A percentile compares a stretch with the other conserved stretches of the same genome.
Evolutionary conservation across 2,797 vertebrate genomes (phyloP).

Genomic region (Pantherophis vulpinus): DNA sequence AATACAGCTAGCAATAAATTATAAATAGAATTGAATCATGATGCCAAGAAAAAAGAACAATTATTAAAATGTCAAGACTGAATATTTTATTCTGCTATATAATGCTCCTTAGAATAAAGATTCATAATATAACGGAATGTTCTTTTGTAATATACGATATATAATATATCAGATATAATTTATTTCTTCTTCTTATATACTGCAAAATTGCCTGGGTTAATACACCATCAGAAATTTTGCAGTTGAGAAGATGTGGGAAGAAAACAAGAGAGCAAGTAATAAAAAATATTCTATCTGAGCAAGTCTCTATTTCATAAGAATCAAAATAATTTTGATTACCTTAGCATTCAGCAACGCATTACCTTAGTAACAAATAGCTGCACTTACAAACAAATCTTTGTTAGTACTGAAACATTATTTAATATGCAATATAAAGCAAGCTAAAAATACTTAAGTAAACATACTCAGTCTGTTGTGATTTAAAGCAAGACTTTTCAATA

Average conservation of each 20-base stretch:
- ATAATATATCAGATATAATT: background rate
- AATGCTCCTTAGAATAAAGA: background rate
- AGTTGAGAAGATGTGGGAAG: background rate
- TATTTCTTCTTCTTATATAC: background rate
- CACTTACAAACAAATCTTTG: slow-evolving; percentile 2
- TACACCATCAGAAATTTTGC: background rate
- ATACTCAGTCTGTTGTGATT: slow-evolving; percentile 89
- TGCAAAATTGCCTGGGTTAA: background rate
- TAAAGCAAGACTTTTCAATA: slow-evolving; percentile 87
- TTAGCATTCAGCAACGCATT: slow-evolving; percentile 1
- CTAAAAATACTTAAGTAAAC: slow-evolving; percentile 54
- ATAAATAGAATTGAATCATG: slow-evolving; percentile 55
- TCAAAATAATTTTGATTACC: background rate
- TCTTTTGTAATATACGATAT: background rate
- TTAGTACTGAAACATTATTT: slow-evolving; percentile 14
- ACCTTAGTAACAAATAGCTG: background rate
- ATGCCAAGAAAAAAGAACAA: background rate
- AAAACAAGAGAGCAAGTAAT: background rate
- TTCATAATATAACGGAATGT: background rate
- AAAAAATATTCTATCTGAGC: background rate
- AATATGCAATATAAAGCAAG: slow-evolving; percentile 2
- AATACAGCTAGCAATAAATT: slow-evolving; percentile 76
- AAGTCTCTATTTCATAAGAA: background rate
- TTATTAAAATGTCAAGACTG: slow-evolving; percentile 18
- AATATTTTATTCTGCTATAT: background rate